Evolutionary conservation across 92 coral and sea anemone species (phyloP).

Genomic region (Epizoanthus scotinus): DNA sequence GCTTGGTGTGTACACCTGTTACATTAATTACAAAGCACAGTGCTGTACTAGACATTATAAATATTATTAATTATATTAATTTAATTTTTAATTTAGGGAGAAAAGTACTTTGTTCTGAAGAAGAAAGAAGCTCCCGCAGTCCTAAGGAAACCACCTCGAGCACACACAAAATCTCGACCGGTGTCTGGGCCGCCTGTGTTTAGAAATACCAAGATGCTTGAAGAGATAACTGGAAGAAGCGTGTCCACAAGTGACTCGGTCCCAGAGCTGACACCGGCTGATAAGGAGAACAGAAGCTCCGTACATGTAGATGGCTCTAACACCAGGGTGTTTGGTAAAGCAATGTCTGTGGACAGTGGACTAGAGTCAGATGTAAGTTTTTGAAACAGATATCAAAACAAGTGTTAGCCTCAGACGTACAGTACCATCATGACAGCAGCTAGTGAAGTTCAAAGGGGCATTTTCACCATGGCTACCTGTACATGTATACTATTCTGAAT

Average conservation of each 20-base stretch:
- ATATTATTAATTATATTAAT: too few species aligned
- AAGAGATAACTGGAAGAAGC: constrained; percentile 62
- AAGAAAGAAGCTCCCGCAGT: constrained; percentile 91
- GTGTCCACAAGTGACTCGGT: constrained; percentile 10
- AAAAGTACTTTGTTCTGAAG: constrained; percentile 96
- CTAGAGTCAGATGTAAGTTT: constrained; percentile 76
- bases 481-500: too few species aligned
- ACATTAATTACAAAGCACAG: too few species aligned
- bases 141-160: constrained; percentile 78
- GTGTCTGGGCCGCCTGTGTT: constrained; percentile 82
- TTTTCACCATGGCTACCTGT: too few species aligned
- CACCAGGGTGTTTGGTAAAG: constrained; percentile 43
- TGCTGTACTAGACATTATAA: too few species aligned
- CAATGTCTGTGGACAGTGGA: constrained; percentile 76
- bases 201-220: constrained; percentile 63
- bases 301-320: constrained; percentile 14
- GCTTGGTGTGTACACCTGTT: too few species aligned
- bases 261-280: constrained; percentile 49
- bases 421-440: too few species aligned
- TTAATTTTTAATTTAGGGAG: constrained; percentile 61
- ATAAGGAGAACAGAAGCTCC: constrained; percentile 71
- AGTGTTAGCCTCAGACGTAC: too few species aligned
- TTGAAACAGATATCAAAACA: too few species aligned
- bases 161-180: constrained; percentile 58
- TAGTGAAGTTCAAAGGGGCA: too few species aligned